Percentiles rank a stretch among this genome's conserved stretches.
phyloP scores from a whole-genome alignment of 1,140 invertebrate genomes.

The Pemphigus obesinymphae region DNA sequence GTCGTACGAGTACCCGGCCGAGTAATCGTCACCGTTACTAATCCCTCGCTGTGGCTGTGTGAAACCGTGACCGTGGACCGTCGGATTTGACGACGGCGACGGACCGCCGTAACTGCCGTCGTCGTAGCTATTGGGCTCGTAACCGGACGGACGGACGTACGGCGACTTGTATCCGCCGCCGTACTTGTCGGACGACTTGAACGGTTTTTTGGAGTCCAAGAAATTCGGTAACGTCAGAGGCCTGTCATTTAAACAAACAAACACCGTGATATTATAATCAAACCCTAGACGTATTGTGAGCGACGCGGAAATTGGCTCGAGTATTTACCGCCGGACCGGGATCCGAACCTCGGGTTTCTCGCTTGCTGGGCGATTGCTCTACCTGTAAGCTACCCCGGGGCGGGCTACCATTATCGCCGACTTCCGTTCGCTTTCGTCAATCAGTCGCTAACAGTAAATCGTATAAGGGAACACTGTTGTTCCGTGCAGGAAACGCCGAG shows the following conservation, averaged over 20 bases:
- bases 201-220: not conserved
- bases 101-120: not conserved
- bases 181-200: not conserved
- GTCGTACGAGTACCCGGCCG: not conserved
- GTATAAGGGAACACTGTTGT: too few relatives aligned
- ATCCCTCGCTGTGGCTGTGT: not conserved
- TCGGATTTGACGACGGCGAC: not conserved
- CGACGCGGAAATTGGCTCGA: too few relatives aligned
- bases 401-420: too few relatives aligned
- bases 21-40: not conserved
- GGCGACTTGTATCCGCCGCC: not conserved
- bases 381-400: too few relatives aligned
- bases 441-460: too few relatives aligned
- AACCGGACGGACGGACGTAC: not conserved
- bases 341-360: too few relatives aligned
- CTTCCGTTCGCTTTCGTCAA: too few relatives aligned
- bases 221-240: conserved; percentile 15
- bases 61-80: not conserved
- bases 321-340: too few relatives aligned
- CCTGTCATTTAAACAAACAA: too few relatives aligned
- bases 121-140: not conserved
- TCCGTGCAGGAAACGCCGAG: not conserved
- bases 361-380: too few relatives aligned
- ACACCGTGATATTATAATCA: too few relatives aligned
- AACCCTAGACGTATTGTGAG: too few relatives aligned